phyloP scores from a whole-genome alignment of 2,797 vertebrate species.

The Luscinia luscinia region DNA sequence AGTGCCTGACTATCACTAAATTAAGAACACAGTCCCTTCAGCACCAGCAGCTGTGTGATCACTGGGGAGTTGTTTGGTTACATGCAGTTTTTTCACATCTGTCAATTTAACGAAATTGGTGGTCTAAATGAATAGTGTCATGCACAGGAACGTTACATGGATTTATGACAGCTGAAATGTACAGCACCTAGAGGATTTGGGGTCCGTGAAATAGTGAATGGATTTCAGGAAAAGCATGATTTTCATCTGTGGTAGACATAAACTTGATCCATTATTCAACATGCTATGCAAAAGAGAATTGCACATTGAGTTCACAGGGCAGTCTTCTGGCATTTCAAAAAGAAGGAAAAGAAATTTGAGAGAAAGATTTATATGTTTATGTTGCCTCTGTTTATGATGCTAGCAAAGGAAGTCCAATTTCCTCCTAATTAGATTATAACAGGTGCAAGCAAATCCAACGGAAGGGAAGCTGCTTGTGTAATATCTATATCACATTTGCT shows the following conservation, averaged over 20 bases:
- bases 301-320: slow-evolving; percentile 3
- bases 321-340: slow-evolving; percentile 35
- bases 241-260: slow-evolving; percentile 66
- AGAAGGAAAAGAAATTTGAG: slow-evolving; percentile 15
- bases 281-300: slow-evolving; percentile 39
- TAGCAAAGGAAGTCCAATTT: slow-evolving; percentile 39
- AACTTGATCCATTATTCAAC: slow-evolving; percentile 61
- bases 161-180: slow-evolving; percentile 72
- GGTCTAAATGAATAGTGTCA: slow-evolving; percentile 75
- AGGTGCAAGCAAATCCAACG: slow-evolving; percentile 25
- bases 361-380: slow-evolving; percentile 43
- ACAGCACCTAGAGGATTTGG: slow-evolving; percentile 64
- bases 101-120: slow-evolving; percentile 77
- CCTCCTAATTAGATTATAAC: slow-evolving; percentile 43
- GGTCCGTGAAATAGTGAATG: slow-evolving; percentile 59
- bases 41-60: slow-evolving; percentile 72
- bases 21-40: slow-evolving; percentile 57
- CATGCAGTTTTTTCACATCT: slow-evolving; percentile 72
- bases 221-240: slow-evolving; percentile 67
- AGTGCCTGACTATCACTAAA: slow-evolving; percentile 7
- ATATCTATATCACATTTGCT: background rate
- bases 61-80: slow-evolving; percentile 71
- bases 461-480: slow-evolving; percentile 7
- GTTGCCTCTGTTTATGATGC: slow-evolving; percentile 24
- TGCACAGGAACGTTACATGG: slow-evolving; percentile 69